Percentiles rank a stretch among this genome's conserved stretches.
Conservation (phyloP, 2,113 vertebrate genomes). For the Percopsis transmontana region DNA sequence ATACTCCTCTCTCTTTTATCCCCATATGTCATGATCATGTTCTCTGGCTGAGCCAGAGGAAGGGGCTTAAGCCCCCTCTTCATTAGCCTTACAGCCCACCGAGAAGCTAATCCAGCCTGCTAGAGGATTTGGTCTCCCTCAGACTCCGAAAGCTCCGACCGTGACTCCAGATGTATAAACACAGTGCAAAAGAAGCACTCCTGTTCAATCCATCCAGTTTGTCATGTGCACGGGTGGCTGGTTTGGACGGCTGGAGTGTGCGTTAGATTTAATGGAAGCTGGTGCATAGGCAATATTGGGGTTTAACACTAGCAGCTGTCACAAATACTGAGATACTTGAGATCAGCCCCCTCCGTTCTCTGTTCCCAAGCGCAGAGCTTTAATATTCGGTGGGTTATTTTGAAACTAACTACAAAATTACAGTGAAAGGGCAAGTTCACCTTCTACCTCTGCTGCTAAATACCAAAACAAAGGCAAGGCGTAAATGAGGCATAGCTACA, state of each 20-base stretch:
- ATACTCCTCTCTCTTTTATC: neutral
- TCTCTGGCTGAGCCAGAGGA: slow-evolving; percentile 15
- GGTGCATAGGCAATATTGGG: neutral
- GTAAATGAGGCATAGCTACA: too few relatives aligned
- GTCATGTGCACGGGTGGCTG: neutral
- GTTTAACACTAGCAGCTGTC: neutral
- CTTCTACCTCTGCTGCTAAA: too few relatives aligned
- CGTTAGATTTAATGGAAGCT: neutral
- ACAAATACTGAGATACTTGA: neutral
- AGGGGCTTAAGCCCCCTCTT: slow-evolving; percentile 33
- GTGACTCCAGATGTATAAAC: slow-evolving; percentile 24
- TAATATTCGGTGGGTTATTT: neutral
- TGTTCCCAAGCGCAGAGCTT: neutral
- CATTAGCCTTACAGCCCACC: slow-evolving; percentile 23
- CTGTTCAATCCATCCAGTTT: slow-evolving; percentile 3
- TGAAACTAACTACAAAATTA: neutral
- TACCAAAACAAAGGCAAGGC: too few relatives aligned
- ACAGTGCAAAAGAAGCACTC: slow-evolving; percentile 13
- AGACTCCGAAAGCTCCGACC: slow-evolving; percentile 7
- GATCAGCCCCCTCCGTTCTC: neutral
- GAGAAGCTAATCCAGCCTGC: slow-evolving; percentile 35
- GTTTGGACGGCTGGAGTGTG: neutral
- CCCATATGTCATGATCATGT: slow-evolving; percentile 5
- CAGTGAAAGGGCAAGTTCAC: too few relatives aligned
- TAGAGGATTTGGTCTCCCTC: slow-evolving; percentile 26